phyloP scores from a whole-genome alignment of 2,113 vertebrate species.

The Dolichallabes microphthalmus region DNA sequence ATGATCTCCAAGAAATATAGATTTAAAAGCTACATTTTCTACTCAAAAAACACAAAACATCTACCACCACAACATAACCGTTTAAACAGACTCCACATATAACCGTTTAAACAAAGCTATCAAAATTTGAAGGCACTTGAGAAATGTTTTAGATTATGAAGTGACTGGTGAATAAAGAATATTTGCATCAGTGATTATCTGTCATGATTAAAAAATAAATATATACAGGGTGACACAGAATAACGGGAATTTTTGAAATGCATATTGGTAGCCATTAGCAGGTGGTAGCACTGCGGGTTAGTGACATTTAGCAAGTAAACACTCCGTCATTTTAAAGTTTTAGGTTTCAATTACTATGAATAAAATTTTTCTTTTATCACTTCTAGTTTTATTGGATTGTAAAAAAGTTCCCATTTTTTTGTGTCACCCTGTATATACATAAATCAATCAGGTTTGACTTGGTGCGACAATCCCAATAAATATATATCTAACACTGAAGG shows the following conservation, averaged over 20 bases:
- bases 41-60: slow-evolving; percentile 17
- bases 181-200: slow-evolving; percentile 21
- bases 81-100: slow-evolving; percentile 1
- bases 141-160: slow-evolving; percentile 22
- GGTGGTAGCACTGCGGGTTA: too few species aligned
- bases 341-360: too few species aligned
- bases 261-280: too few species aligned
- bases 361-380: too few species aligned
- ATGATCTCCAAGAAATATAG: slow-evolving; percentile 16
- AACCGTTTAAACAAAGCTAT: slow-evolving; percentile 12
- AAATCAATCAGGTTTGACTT: slow-evolving; percentile 21
- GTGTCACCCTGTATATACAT: too few species aligned
- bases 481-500: slow-evolving; percentile 19
- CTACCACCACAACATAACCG: slow-evolving; percentile 22
- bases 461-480: background rate
- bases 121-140: slow-evolving; percentile 49
- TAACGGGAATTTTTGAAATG: too few species aligned
- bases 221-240: too few species aligned
- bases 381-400: too few species aligned
- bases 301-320: too few species aligned
- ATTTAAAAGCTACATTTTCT: slow-evolving; percentile 3
- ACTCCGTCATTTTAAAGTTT: too few species aligned
- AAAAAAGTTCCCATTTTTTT: too few species aligned
- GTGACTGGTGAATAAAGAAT: slow-evolving; percentile 37
- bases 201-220: background rate